Base-by-base conservation (phyloP, 2,888 invertebrate species). In the Parapristionchus giblindavisi region DNA sequence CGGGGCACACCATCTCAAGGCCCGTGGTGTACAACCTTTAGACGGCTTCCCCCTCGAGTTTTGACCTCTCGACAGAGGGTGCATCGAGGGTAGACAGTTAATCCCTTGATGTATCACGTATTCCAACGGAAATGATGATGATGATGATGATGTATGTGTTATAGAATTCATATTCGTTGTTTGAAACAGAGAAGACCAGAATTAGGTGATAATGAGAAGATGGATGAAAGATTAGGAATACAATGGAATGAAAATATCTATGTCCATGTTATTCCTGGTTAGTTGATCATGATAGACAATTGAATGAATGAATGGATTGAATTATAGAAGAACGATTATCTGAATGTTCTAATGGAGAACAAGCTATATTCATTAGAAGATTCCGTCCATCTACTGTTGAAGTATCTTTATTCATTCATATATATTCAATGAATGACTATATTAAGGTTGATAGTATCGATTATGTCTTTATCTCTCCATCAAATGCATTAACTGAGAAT, bases 301-400 rank as follows among this genome's bases (percentile, higher is more conserved):
- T 11, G 27, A 17, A 24, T 21, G 58, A 11, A 58, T 17, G n/a
- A 24, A 58, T 11, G 11, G 58, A 24, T 58, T 58, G 14, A 21
- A 14, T 58, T 24, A 24, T 24, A 58, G 56, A 58, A 24, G 27
- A 27, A 24, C 38, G 56, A 56, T 29, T 58, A 3, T 38, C 38
- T 56, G 56, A 71, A 34, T 32, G 29, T 6, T 40, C 21, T 17
- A 58, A 29, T 54, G 58, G 56, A 3, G 40, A 71, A 58, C 43
- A 71, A 8, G 71, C 71, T 29, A 29, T 71, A 8, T 71, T 71
- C 29, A 43, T 71, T 4, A 43, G 71, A n/a, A 54, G 71, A 71
- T 71, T 71, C 71, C 8, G 82, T 81, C 11, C 73, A 72, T 17
- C 43, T 29, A 14, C 54, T 71, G 71, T 84, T 8, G 81, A 78